phyloP scores from a whole-genome alignment of 2,797 vertebrate genomes.

The Philypnodon macrostomus region DNA sequence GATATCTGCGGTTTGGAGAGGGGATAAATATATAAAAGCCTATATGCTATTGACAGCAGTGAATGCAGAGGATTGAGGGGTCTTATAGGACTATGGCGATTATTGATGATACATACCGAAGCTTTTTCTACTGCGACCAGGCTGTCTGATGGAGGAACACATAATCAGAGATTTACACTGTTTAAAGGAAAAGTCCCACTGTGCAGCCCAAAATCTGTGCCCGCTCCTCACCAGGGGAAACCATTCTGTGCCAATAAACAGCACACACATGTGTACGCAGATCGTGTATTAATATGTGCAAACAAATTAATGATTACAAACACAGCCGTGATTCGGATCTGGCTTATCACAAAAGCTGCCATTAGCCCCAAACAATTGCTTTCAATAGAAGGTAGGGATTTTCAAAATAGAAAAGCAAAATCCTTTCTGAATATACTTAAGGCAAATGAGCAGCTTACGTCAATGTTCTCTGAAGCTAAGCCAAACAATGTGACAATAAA shows the following conservation, averaged over 20 bases:
- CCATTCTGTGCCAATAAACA: background rate
- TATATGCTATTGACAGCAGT: conserved; percentile 34
- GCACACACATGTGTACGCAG: conserved; percentile 10
- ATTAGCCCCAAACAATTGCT: conserved; percentile 34
- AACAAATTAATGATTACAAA: conserved; percentile 46
- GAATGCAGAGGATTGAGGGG: conserved; percentile 57
- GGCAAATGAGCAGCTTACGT: conserved; percentile 27
- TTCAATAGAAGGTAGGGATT: conserved; percentile 28
- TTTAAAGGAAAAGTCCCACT: conserved; percentile 52
- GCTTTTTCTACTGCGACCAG: conserved; percentile 39
- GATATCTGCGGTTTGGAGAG: conserved; percentile 34
- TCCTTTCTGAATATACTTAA: conserved; percentile 35
- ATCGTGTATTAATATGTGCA: conserved; percentile 23
- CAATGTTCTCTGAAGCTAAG: conserved; percentile 22
- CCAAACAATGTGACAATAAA: conserved; percentile 22
- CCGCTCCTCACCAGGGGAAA: background rate
- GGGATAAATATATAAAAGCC: conserved; percentile 30
- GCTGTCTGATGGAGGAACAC: conserved; percentile 28
- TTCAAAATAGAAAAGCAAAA: conserved; percentile 23
- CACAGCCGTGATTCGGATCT: conserved; percentile 25
- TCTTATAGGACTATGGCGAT: conserved; percentile 54
- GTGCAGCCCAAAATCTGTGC: conserved; percentile 32
- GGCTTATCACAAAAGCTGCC: conserved; percentile 37
- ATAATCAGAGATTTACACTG: conserved; percentile 62
- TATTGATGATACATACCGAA: conserved; percentile 61